phyloP scores from a whole-genome alignment of 1,140 invertebrate species.

The Aphaenogaster ashmeadi region DNA sequence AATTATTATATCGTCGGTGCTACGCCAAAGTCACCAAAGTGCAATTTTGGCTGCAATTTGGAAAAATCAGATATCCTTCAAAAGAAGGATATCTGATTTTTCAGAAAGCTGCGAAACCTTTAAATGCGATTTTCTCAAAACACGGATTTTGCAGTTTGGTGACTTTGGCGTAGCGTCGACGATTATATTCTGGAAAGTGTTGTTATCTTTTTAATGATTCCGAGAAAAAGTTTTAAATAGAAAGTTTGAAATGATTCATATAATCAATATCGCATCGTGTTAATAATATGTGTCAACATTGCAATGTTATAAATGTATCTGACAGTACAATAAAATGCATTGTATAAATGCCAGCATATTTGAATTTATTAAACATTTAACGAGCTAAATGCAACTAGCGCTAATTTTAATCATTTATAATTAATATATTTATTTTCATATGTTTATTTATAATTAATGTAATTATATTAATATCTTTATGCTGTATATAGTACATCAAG shows the following conservation, averaged over 20 bases:
- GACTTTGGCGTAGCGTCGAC: too few relatives aligned
- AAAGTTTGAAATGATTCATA: not conserved
- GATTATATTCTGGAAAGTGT: not conserved
- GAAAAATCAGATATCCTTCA: too few relatives aligned
- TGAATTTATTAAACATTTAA: conserved; percentile 30
- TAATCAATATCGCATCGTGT: not conserved
- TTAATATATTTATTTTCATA: conserved; percentile 2
- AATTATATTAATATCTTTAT: not conserved
- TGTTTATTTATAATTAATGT: not conserved
- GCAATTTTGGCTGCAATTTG: too few relatives aligned
- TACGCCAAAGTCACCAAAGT: too few relatives aligned
- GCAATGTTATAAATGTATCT: conserved; percentile 9
- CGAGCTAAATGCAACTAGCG: not conserved
- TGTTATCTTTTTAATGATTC: not conserved
- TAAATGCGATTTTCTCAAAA: too few relatives aligned
- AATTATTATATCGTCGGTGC: not conserved
- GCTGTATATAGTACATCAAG: not conserved
- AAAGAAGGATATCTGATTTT: too few relatives aligned
- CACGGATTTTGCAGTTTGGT: too few relatives aligned
- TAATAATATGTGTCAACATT: not conserved
- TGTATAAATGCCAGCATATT: not conserved
- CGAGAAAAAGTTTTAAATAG: not conserved
- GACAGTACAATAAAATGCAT: conserved; percentile 11
- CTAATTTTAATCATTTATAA: conserved; percentile 29
- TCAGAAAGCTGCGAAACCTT: too few relatives aligned